Evolutionary conservation across 2,797 vertebrate species (phyloP).

Genomic region (Hybognathus amarus): DNA sequence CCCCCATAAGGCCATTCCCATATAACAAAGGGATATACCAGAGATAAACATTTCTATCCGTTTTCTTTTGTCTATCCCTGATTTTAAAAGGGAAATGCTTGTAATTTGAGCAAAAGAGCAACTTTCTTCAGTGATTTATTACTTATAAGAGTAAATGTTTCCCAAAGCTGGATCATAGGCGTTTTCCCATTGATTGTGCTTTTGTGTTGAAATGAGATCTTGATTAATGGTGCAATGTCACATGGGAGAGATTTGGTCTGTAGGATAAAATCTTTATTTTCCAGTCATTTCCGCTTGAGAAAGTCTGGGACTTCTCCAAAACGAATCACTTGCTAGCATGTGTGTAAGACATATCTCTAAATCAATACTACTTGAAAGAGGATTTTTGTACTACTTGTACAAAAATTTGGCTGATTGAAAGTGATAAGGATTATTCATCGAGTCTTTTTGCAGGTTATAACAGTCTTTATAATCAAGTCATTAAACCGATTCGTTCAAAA

Average conservation of each 20-base stretch:
- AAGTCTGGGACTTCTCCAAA: conserved; percentile 35
- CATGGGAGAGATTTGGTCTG: conserved; percentile 44
- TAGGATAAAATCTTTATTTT: conserved; percentile 56
- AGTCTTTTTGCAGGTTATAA: background rate
- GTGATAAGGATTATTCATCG: background rate
- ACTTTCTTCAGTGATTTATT: conserved; percentile 64
- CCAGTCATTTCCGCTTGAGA: conserved; percentile 40
- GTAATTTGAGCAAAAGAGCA: conserved; percentile 59
- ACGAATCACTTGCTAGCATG: conserved; percentile 20
- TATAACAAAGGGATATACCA: conserved; percentile 62
- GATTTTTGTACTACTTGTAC: background rate
- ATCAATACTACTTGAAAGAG: conserved; percentile 21
- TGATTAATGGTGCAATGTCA: conserved; percentile 59
- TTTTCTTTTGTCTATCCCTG: conserved; percentile 60
- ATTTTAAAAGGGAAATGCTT: conserved; percentile 56
- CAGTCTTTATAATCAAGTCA: background rate
- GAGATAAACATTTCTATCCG: conserved; percentile 76
- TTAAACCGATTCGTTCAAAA: background rate
- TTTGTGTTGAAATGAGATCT: conserved; percentile 64
- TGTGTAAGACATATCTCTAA: background rate
- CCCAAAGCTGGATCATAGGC: conserved; percentile 59
- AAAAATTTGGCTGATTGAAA: background rate
- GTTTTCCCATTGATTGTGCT: conserved; percentile 61
- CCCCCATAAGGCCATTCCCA: conserved; percentile 59
- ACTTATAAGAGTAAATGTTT: conserved; percentile 53